Base-by-base conservation (phyloP, 1,140 invertebrate species). In the Pogonomyrmex californicus region DNA sequence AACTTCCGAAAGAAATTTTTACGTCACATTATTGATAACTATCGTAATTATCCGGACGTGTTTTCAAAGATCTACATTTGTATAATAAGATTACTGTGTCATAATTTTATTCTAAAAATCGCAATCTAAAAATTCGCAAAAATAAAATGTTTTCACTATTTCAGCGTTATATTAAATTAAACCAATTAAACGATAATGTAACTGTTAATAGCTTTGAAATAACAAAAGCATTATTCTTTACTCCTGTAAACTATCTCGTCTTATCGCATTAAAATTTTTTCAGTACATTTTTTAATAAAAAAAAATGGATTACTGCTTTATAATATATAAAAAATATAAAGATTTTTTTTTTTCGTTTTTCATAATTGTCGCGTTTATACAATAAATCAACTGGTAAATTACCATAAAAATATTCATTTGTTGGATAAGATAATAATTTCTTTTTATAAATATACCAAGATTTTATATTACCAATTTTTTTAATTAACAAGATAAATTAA, bases 1-100 rank as follows among this genome's bases (percentile, higher is more conserved):
- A 49, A 83, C 75, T n/a, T 83, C 51, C 14, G 56, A 62, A 49
- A 75, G 56, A 83, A 60, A 73, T 73, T 75, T 23, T 10, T 49
- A 36, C 54, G 66, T 73, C 54, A 60, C 14, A 12, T 12, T 2
- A 36, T 3, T 14, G 63, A 81, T 68, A 70, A 70, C 10, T 1
- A 38, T 65, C 30, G 12, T 63, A 23, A 33, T 63, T 33, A 12
- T 17, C 3, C 77, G 36, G 7, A 66, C 47, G 23, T 49, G 14
- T 44, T 51, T n/a, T 44, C 38, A 56, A 88, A 85, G 86, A n/a
- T 10, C 56, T 38, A 38, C 7, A 5, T 10, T 33, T 62, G 0
- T 44, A 4, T 14, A 33, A 5, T 0, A 77, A n/a, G 17, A 54
- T 36, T 63, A 14, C 4, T 60, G 17, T 30, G 23, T 51, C 4